These are phyloP conservation scores for Myripristis jacobus DNA, from an alignment of 2,797 vertebrate genomes.

Conservation along the genomic window DNA sequence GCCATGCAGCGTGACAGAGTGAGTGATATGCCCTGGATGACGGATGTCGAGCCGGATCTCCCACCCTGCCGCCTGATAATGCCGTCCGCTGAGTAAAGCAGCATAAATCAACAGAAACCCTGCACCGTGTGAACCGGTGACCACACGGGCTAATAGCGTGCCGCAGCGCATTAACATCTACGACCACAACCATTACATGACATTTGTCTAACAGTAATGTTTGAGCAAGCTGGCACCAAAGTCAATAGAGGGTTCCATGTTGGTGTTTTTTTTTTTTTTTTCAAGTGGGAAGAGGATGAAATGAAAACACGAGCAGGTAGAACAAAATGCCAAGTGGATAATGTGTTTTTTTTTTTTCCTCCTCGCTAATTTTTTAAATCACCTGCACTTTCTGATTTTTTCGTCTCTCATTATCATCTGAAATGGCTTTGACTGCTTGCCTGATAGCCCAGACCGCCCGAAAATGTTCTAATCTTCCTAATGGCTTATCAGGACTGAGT, in stretches of 20 bases:
- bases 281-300: background rate
- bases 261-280: conserved; percentile 12
- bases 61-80: conserved; percentile 11
- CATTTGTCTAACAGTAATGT: conserved; percentile 37
- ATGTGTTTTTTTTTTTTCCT: conserved; percentile 1
- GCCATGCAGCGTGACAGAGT: conserved; percentile 28
- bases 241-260: conserved; percentile 18
- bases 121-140: conserved; percentile 23
- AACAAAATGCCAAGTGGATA: conserved; percentile 5
- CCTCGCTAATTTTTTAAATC: background rate
- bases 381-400: conserved; percentile 27
- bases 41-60: conserved; percentile 61
- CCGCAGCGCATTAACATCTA: conserved; percentile 26
- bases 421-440: conserved; percentile 4
- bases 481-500: conserved; percentile 38
- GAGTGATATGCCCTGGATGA: conserved; percentile 43
- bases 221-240: background rate
- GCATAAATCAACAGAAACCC: conserved; percentile 65
- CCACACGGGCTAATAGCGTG: conserved; percentile 40
- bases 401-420: conserved; percentile 25
- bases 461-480: conserved; percentile 40
- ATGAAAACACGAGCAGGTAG: background rate
- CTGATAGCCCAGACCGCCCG: conserved; percentile 8
- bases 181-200: conserved; percentile 28
- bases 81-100: conserved; percentile 35